A percentile compares a stretch with the other conserved stretches of the same genome.
phyloP scores from a whole-genome alignment of 2,113 vertebrate genomes.

The Laticauda laticaudata region DNA sequence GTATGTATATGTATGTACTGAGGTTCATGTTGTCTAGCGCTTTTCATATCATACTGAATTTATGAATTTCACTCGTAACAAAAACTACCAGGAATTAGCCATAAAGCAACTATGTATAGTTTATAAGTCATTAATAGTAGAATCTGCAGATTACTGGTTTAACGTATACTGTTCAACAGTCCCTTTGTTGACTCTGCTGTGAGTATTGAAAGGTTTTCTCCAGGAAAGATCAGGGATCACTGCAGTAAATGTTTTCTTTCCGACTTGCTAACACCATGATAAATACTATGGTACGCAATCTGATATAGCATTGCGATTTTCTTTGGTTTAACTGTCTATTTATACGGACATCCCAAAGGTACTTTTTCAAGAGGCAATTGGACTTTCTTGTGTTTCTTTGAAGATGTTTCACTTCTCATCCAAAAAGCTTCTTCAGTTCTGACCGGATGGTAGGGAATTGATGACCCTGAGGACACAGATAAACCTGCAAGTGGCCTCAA shows the following conservation, averaged over 20 bases:
- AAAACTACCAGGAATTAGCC: background rate
- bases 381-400: too few species aligned
- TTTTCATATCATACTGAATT: background rate
- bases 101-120: background rate
- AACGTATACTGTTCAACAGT: background rate
- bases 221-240: background rate
- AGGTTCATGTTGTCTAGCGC: background rate
- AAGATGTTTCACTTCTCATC: too few species aligned
- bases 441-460: too few species aligned
- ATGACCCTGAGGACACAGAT: too few species aligned
- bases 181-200: background rate
- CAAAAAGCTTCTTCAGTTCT: too few species aligned
- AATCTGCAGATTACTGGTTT: background rate
- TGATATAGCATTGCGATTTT: background rate
- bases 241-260: background rate
- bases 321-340: background rate
- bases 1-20: background rate
- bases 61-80: background rate
- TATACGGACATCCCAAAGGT: background rate
- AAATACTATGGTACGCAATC: background rate
- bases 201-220: background rate
- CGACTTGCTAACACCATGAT: background rate
- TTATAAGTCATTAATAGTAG: background rate
- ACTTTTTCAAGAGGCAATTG: too few species aligned
- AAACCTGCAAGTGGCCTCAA: too few species aligned